Conservation (phyloP, 2,113 vertebrate genomes). For the Lycaon pictus region DNA sequence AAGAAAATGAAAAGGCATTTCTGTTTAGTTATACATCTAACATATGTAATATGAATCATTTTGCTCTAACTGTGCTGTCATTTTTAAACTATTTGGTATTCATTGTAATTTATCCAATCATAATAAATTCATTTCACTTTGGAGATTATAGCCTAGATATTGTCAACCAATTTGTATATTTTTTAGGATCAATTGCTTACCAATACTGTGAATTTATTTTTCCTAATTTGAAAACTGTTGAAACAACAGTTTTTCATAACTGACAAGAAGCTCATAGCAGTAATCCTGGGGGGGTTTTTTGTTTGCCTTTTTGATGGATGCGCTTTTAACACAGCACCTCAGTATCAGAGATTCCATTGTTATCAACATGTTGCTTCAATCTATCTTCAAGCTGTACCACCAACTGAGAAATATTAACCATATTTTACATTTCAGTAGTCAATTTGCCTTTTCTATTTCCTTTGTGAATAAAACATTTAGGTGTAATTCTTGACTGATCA, state of each 20-base stretch:
- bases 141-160: not conserved
- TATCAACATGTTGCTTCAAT: not conserved
- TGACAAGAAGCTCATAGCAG: not conserved
- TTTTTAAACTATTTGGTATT: conserved; percentile 47
- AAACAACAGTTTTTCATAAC: conserved; percentile 54
- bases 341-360: not conserved
- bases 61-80: conserved; percentile 18
- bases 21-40: conserved; percentile 44
- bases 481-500: conserved; percentile 48
- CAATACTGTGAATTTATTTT: not conserved
- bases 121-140: conserved; percentile 59
- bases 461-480: conserved; percentile 58
- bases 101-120: conserved; percentile 15
- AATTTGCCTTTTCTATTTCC: conserved; percentile 58
- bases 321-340: not conserved
- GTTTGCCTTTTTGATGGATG: not conserved
- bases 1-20: conserved; percentile 62
- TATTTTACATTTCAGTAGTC: conserved; percentile 61
- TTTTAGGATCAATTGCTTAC: conserved; percentile 43
- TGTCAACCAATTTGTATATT: not conserved
- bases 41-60: conserved; percentile 46
- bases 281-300: not conserved
- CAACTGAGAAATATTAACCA: conserved; percentile 42
- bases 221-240: conserved; percentile 22
- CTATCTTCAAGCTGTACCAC: conserved; percentile 7